A percentile compares a stretch with the other conserved stretches of the same genome.
Evolutionary conservation across 2,113 vertebrate species (phyloP).

Genomic region (Paraplagusia blochii): DNA sequence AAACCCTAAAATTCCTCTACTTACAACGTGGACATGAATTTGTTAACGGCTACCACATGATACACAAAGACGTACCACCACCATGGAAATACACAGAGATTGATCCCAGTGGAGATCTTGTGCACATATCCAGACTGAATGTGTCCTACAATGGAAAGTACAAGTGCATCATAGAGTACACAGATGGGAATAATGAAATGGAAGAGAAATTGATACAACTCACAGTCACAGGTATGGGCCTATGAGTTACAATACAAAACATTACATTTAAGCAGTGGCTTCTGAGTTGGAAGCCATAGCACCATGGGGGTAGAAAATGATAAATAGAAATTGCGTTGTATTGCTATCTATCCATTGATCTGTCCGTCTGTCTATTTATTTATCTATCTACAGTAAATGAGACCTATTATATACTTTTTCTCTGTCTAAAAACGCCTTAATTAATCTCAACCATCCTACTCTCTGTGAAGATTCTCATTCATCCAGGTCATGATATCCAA

Average conservation of each 20-base stretch:
- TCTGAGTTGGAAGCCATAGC: no score
- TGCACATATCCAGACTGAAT: conserved; percentile 26
- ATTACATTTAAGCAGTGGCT: neutral
- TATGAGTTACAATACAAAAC: neutral
- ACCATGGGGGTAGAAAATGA: no score
- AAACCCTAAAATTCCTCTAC: rapidly evolving
- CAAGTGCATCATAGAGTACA: neutral
- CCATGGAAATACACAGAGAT: conserved; percentile 25
- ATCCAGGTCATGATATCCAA: no score
- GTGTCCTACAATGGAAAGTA: conserved; percentile 23
- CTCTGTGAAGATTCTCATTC: no score
- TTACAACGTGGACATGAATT: rapidly evolving
- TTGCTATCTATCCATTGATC: no score
- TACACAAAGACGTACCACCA: rapidly evolving
- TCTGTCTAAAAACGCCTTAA: no score
- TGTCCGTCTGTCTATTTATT: no score
- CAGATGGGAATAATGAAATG: rapidly evolving
- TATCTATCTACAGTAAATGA: no score
- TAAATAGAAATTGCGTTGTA: no score
- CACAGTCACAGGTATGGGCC: conserved; percentile 42
- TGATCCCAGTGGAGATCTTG: rapidly evolving
- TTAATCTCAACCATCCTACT: no score
- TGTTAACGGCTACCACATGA: conserved; percentile 34
- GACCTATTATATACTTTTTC: no score
- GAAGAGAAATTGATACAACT: neutral